phyloP scores from a whole-genome alignment of 2,797 vertebrate genomes.

The Characodon lateralis region DNA sequence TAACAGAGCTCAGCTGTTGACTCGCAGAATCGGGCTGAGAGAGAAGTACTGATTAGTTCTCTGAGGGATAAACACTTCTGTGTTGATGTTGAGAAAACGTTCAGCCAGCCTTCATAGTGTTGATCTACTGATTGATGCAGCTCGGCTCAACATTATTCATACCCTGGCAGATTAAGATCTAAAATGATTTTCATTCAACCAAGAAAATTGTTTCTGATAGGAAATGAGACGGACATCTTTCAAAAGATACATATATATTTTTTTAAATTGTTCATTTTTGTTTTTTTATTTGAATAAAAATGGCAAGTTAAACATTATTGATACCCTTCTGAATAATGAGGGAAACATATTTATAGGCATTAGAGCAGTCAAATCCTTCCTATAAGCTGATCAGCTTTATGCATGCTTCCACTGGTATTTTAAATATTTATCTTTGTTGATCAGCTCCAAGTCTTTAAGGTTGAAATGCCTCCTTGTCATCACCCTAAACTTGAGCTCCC shows the following conservation, averaged over 20 bases:
- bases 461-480: background rate
- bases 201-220: background rate
- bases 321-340: background rate
- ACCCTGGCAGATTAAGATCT: background rate
- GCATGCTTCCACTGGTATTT: background rate
- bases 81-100: conserved; percentile 1
- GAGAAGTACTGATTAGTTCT: conserved; percentile 9
- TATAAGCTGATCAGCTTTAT: background rate
- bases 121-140: background rate
- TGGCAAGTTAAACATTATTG: background rate
- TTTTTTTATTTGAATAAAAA: background rate
- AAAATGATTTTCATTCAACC: background rate
- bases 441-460: background rate
- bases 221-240: background rate
- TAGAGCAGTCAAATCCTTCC: background rate
- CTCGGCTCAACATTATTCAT: background rate
- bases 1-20: conserved; percentile 83
- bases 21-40: conserved; percentile 71
- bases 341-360: too few species aligned
- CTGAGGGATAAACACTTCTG: background rate
- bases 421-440: background rate
- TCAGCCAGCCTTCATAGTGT: background rate
- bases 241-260: background rate
- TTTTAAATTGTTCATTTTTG: background rate
- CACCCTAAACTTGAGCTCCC: too few species aligned